Evolutionary conservation across 2,888 invertebrate genomes (phyloP).

Genomic region (Troides aeacus): DNA sequence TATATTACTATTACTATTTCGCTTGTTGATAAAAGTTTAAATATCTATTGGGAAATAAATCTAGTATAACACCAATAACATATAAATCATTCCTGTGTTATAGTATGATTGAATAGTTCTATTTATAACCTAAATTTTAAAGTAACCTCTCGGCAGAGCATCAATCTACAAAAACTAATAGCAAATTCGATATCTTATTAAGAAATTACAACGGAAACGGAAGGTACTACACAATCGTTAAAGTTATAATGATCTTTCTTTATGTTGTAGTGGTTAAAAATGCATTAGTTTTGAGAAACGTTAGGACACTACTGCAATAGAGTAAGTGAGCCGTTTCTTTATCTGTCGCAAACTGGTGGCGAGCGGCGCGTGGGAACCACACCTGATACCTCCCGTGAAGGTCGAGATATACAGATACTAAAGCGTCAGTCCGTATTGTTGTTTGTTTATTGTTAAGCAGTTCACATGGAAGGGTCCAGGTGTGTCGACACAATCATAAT

Average conservation of each 20-base stretch:
- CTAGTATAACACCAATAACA: no score
- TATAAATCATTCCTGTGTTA: no score
- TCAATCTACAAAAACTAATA: no score
- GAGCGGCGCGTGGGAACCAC: slow-evolving; percentile 29
- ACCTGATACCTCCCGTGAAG: slow-evolving; percentile 24
- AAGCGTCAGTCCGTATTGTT: slow-evolving; percentile 24
- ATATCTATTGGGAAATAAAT: no score
- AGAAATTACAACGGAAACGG: no score
- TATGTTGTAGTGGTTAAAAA: not conserved
- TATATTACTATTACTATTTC: no score
- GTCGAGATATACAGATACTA: slow-evolving; percentile 28
- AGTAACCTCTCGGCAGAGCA: no score
- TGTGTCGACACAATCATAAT: slow-evolving; percentile 23
- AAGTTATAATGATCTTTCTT: not conserved
- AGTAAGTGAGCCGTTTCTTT: slow-evolving; percentile 16
- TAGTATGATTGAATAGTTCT: no score
- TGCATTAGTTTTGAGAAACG: not conserved
- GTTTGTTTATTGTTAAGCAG: slow-evolving; percentile 28
- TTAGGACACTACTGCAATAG: slow-evolving; percentile 20
- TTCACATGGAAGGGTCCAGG: slow-evolving; percentile 26
- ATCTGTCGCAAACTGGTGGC: slow-evolving; percentile 17
- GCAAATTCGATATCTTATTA: no score
- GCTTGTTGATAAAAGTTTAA: no score
- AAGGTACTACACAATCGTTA: no score
- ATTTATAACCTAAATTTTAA: no score